Conservation (phyloP, 2,113 vertebrate species). For the Chloebia gouldiae region DNA sequence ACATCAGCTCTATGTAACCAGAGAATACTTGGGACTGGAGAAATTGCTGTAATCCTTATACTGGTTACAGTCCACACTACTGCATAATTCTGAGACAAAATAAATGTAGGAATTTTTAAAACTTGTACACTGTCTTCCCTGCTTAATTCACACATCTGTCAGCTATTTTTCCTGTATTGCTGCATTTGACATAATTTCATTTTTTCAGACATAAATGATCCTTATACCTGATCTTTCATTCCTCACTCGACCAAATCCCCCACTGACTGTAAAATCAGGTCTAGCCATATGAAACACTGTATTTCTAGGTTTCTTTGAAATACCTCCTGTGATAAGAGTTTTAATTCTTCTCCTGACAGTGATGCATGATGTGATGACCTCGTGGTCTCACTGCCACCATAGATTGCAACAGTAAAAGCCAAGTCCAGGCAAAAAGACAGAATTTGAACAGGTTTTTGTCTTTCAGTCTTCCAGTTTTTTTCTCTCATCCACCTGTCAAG, state of each 20-base stretch:
- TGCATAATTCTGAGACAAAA: neutral
- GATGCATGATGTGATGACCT: neutral
- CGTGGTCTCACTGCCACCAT: neutral
- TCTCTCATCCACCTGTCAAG: neutral
- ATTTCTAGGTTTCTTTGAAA: neutral
- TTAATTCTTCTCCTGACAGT: neutral
- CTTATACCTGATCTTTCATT: neutral
- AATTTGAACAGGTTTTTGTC: neutral
- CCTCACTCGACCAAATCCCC: neutral
- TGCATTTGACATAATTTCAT: neutral
- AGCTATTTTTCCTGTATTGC: neutral
- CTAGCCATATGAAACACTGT: neutral
- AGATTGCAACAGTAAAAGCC: neutral
- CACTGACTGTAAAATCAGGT: neutral
- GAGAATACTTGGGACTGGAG: neutral
- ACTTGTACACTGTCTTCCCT: neutral
- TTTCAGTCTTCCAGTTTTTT: neutral
- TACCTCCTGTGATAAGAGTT: neutral
- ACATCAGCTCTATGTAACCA: neutral
- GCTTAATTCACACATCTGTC: neutral
- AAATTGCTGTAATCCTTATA: neutral
- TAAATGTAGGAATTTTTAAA: rapidly evolving
- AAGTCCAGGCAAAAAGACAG: neutral
- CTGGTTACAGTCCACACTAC: neutral
- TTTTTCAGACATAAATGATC: neutral